These are phyloP conservation scores for Conomelus anceps DNA, from an alignment of 2,888 invertebrate genomes.

Conservation along the genomic window DNA sequence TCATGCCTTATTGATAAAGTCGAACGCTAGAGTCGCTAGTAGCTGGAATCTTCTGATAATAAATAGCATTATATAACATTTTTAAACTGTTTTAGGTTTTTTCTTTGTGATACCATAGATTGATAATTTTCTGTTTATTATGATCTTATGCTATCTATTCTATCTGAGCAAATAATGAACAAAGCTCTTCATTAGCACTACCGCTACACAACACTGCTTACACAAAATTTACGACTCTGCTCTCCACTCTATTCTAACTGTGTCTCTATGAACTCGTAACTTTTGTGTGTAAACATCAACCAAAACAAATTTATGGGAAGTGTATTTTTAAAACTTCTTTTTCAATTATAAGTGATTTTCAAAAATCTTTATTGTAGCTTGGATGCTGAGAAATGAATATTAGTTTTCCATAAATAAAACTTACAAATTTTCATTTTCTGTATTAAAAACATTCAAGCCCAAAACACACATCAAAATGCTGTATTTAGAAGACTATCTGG, in stretches of 20 bases:
- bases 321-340: not conserved
- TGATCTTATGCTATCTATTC: no score
- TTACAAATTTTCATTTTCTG: not conserved
- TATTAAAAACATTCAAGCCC: not conserved
- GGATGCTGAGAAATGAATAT: not conserved
- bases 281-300: not conserved
- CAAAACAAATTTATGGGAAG: not conserved
- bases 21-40: not conserved
- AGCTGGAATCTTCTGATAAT: no score
- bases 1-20: no score
- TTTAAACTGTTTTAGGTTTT: no score
- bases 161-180: no score
- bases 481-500: constrained; percentile 96
- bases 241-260: no score
- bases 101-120: no score
- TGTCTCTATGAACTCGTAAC: not conserved
- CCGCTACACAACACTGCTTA: no score
- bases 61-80: no score
- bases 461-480: constrained; percentile 59
- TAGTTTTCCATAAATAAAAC: not conserved
- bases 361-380: not conserved
- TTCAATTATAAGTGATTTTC: not conserved
- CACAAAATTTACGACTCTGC: no score
- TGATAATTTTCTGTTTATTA: no score
- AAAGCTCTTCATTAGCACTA: no score